Base-by-base conservation (phyloP, 2,113 vertebrate genomes). In the Danionella cerebrum region DNA sequence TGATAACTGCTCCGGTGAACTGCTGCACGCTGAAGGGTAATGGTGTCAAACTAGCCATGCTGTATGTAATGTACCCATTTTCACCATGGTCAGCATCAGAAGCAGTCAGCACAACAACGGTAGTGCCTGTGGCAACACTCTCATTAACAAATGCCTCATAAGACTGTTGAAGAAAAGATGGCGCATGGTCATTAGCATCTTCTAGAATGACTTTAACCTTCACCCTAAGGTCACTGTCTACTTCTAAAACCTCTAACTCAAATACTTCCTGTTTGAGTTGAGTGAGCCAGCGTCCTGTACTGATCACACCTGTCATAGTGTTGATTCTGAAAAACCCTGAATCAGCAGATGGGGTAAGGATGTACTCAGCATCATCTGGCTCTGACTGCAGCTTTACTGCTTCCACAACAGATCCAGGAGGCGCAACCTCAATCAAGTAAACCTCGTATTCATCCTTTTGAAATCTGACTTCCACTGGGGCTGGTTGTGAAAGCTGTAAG, bases 11-110 rank as follows among this genome's bases (percentile, higher is more conserved):
- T 42, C 96, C 96, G 19, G 93, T 94, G 83, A 99, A 99, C 78
- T 98, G 96, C 76, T 98, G 97, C 71, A 98, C 91, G 65, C 85
- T 81, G 78, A 99, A 99, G 0, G 96, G 96, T 2, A 98, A 67
- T 0, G 87, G 70, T 76, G 90, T 89, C 45, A 95, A 76, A 72
- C 90, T 96, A 57, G 93, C 91, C 62, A 98, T 91, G 73, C 93
- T 99, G 19, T 97, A 99, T 0, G 96, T 99, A 60, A 99, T 97
- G 48, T 99, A 99, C 22, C 96, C 94, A 6, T 99, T 99, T 82
- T 98, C 96, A 36, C 96, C 96, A 65, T 83, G 86, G 57, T 99
- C 96, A 42, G 84, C 85, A 73, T 99, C 96, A 11, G 79, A 84
- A 24, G 96, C 96, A 1, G 90, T 93, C 50, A 99, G 88, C 0